These are phyloP conservation scores for Chrysomallon squamiferum DNA, from an alignment of 1,140 invertebrate genomes.

Conservation along the genomic window DNA sequence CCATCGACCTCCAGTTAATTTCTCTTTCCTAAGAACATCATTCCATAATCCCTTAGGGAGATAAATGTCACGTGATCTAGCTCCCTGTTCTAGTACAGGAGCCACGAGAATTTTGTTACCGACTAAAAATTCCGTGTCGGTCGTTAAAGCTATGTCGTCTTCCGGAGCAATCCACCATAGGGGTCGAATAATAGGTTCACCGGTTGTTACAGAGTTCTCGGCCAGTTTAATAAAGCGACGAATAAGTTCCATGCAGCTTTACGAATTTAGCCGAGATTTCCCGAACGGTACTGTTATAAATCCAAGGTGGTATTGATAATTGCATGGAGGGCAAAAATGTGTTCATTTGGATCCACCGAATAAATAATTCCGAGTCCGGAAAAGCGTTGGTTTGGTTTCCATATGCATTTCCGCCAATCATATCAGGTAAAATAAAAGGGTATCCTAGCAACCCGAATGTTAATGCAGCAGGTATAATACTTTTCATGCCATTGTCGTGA, in stretches of 20 bases:
- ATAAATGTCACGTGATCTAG: constrained; percentile 75
- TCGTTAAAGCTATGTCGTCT: constrained; percentile 77
- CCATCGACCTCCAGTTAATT: constrained; percentile 71
- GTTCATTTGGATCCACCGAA: constrained; percentile 86
- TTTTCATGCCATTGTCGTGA: constrained; percentile 80
- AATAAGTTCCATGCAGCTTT: constrained; percentile 73
- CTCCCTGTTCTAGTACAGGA: constrained; percentile 75
- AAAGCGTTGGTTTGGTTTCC: constrained; percentile 43
- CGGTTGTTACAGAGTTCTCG: constrained; percentile 71
- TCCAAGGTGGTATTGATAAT: constrained; percentile 87
- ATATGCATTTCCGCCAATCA: constrained; percentile 88
- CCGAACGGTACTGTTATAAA: constrained; percentile 78
- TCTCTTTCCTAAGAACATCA: constrained; percentile 24
- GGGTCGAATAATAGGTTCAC: constrained; percentile 72
- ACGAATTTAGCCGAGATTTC: constrained; percentile 73
- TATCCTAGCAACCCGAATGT: constrained; percentile 86
- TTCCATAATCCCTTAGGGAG: constrained; percentile 61
- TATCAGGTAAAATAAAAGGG: constrained; percentile 84
- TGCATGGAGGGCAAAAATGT: constrained; percentile 86
- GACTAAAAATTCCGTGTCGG: constrained; percentile 83
- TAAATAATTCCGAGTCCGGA: constrained; percentile 80
- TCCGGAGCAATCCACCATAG: constrained; percentile 89
- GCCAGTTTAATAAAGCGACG: constrained; percentile 71
- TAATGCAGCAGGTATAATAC: constrained; percentile 80
- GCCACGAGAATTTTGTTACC: constrained; percentile 83